A percentile compares a stretch with the other conserved stretches of the same genome.
phyloP scores from a whole-genome alignment of 1,140 invertebrate species.

The Copidosoma floridanum region DNA sequence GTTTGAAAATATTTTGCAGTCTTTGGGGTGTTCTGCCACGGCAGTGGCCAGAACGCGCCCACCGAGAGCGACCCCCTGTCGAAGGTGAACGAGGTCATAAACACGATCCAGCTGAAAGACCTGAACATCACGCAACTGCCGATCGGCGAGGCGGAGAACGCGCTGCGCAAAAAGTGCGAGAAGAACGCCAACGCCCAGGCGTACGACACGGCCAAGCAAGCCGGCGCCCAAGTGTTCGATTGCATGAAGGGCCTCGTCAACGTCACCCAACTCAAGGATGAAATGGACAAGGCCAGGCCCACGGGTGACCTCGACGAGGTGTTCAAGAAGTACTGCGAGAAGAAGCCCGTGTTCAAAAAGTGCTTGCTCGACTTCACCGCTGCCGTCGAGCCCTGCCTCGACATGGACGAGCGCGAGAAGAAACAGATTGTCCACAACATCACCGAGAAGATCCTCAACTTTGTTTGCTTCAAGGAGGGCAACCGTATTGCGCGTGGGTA shows the following conservation, averaged over 20 bases:
- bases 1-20: too few relatives aligned
- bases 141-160: conserved; percentile 36
- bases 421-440: conserved; percentile 64
- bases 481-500: conserved; percentile 75
- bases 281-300: conserved; percentile 62
- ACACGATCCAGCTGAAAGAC: conserved; percentile 4
- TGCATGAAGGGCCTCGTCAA: conserved; percentile 59
- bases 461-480: conserved; percentile 75
- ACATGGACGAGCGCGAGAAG: conserved; percentile 59
- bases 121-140: conserved; percentile 38
- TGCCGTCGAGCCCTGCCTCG: conserved; percentile 64
- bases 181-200: conserved; percentile 45
- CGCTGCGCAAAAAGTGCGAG: conserved; percentile 52
- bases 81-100: conserved; percentile 29
- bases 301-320: conserved; percentile 65
- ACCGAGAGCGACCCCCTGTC: conserved; percentile 18
- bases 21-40: neutral
- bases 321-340: conserved; percentile 69
- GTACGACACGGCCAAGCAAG: conserved; percentile 43
- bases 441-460: conserved; percentile 65
- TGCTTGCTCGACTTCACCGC: conserved; percentile 65
- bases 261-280: conserved; percentile 55
- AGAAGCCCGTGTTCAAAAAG: conserved; percentile 58
- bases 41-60: neutral
- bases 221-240: conserved; percentile 37